Conservation (phyloP, 2,888 invertebrate species). For the Odontocerum albicorne region DNA sequence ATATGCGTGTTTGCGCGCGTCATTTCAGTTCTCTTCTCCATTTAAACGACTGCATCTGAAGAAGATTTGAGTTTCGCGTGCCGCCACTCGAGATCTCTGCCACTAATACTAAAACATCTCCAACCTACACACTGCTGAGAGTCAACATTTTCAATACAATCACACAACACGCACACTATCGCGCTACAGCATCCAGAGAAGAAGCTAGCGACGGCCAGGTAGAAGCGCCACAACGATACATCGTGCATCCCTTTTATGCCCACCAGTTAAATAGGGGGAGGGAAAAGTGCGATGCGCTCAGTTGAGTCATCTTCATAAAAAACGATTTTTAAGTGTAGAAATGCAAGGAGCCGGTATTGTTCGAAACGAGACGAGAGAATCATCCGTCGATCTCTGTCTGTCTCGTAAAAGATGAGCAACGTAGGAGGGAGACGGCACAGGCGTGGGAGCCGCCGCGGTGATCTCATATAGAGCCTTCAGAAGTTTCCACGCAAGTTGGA, state of each 20-base stretch:
- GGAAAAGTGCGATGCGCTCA: conserved; percentile 10
- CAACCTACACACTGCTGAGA: conserved; percentile 10
- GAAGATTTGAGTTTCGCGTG: conserved; percentile 26
- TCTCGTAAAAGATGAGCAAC: conserved; percentile 4
- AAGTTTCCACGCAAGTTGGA: conserved; percentile 35
- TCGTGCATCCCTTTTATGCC: conserved; percentile 13
- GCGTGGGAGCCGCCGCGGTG: conserved; percentile 24
- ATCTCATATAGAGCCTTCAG: conserved; percentile 36
- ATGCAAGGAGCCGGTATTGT: conserved; percentile 34
- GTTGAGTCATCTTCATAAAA: conserved; percentile 23
- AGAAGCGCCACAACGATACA: conserved; percentile 6
- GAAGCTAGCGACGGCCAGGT: conserved; percentile 30
- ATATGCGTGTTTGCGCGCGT: not conserved
- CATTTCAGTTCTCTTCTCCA: not conserved
- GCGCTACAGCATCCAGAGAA: conserved; percentile 35
- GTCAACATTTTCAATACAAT: not conserved
- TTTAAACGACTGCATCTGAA: no score
- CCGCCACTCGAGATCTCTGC: conserved; percentile 26
- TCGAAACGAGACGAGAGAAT: conserved; percentile 2
- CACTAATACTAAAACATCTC: conserved; percentile 1
- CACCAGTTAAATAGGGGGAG: not conserved
- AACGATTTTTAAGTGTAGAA: conserved; percentile 32
- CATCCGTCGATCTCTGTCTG: conserved; percentile 9
- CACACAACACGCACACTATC: not conserved
- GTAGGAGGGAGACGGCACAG: conserved; percentile 22